Conservation (phyloP, 2,797 vertebrate species). For the Sandelia bainsii region DNA sequence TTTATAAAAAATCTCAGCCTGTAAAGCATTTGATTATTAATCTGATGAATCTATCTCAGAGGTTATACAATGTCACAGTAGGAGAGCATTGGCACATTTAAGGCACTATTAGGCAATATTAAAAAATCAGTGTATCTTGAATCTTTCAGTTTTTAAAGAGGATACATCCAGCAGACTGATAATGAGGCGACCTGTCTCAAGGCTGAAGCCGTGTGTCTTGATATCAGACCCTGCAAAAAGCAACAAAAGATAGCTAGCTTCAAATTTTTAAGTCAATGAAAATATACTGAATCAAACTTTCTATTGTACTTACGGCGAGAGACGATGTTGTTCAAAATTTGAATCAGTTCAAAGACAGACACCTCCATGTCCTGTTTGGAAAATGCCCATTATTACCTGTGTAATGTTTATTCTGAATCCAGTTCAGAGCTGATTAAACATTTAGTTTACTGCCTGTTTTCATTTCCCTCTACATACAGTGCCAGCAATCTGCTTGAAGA, state of each 20-base stretch:
- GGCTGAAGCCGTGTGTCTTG: constrained; percentile 81
- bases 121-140: background rate
- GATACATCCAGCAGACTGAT: constrained; percentile 86
- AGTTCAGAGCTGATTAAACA: background rate
- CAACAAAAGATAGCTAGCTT: background rate
- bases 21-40: background rate
- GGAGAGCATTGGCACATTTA: no score
- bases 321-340: constrained; percentile 88
- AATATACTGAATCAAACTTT: background rate
- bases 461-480: constrained; percentile 80
- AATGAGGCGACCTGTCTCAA: constrained; percentile 82
- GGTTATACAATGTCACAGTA: background rate
- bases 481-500: constrained; percentile 90
- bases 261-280: background rate
- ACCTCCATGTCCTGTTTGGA: constrained; percentile 88
- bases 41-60: no score
- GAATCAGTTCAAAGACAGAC: constrained; percentile 87
- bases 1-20: background rate
- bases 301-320: constrained; percentile 85
- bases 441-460: background rate
- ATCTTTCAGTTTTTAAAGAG: constrained; percentile 39
- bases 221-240: constrained; percentile 76
- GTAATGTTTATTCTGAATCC: background rate
- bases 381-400: background rate
- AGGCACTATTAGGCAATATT: background rate